Evolutionary conservation across 2,888 invertebrate species (phyloP), one percentile per base, ranked within the genome.

Genomic region (Drosophila mimetica): DNA sequence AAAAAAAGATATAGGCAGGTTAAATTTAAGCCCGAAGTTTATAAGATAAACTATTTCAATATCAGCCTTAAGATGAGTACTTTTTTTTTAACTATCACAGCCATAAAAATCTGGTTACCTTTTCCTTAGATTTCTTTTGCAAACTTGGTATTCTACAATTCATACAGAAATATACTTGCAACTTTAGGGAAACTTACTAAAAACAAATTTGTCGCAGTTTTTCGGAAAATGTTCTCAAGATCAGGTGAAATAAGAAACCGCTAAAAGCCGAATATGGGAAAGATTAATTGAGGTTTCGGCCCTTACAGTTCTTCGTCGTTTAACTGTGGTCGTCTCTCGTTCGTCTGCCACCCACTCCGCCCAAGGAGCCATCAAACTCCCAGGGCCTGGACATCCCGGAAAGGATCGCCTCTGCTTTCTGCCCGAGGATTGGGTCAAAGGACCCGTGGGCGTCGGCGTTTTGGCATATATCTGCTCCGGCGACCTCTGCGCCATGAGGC

Each of bases 361-460:
- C 9, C 3, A 7, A 14, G 46, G 46, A 46, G 11, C 7, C 16
- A 30, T 5, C 9, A 11, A 30, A 13, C 16, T 13, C 16, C 16
- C 14, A 22, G 16, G 13, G 1, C 30, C 6, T 13, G 18, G 16
- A 46, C 16, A 13, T 28, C 16, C 6, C 2, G 16, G 18, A 16
- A 46, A 46, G 30, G 18, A 6, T 30, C 30, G 7, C 14, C 11
- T 30, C 18, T 11, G 16, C 6, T 11, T 30, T 11, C 30, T 7
- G 16, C 16, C 46, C 11, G 46, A 30, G 11, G 13, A 46, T 9
- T 46, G 46, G 46, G 13, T 46, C 30, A 46, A 16, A 11, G 46
- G 46, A 46, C 46, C 46, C 11, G 4, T 46, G 11, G 46, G 46
- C 46, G 30, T 46, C 4, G 46, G 46, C 11, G 11, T 46, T 6